These are phyloP conservation scores for Polypedilum vanderplanki DNA, from an alignment of 1,140 invertebrate species.

Conservation along the genomic window DNA sequence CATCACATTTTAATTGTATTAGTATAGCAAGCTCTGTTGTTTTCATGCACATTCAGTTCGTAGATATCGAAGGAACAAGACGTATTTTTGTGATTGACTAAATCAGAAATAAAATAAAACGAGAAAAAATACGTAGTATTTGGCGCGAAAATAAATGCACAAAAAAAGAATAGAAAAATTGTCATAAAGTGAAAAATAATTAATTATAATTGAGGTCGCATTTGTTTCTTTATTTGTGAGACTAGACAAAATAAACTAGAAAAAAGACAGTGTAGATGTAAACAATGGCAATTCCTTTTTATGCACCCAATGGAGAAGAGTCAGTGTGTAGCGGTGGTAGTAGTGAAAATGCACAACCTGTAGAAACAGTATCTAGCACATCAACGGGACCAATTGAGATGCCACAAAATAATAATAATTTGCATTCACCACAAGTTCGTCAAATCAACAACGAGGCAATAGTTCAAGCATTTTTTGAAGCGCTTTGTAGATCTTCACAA, in stretches of 20 bases:
- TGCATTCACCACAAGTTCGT: not conserved
- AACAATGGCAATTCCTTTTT: conserved; percentile 20
- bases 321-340: not conserved
- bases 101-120: not conserved
- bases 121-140: not conserved
- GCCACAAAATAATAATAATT: conserved; percentile 1
- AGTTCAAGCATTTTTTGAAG: conserved; percentile 18
- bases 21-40: not conserved
- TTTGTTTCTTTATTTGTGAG: not conserved
- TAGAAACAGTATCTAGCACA: not conserved
- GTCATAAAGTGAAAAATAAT: not conserved
- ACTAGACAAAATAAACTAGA: not conserved
- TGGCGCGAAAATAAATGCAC: conserved; percentile 9
- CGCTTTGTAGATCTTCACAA: conserved; percentile 1
- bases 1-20: not conserved
- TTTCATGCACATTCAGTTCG: not conserved
- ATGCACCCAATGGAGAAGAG: not conserved
- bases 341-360: not conserved
- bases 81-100: not conserved
- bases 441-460: not conserved
- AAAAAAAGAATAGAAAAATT: not conserved
- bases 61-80: not conserved
- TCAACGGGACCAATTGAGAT: not conserved
- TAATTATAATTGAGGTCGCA: not conserved
- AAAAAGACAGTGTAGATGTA: not conserved